Percentiles rank a stretch among this genome's conserved stretches.
These are phyloP conservation scores for Pomatostomus ruficeps DNA, from an alignment of 2,113 vertebrate genomes.

Conservation along the genomic window DNA sequence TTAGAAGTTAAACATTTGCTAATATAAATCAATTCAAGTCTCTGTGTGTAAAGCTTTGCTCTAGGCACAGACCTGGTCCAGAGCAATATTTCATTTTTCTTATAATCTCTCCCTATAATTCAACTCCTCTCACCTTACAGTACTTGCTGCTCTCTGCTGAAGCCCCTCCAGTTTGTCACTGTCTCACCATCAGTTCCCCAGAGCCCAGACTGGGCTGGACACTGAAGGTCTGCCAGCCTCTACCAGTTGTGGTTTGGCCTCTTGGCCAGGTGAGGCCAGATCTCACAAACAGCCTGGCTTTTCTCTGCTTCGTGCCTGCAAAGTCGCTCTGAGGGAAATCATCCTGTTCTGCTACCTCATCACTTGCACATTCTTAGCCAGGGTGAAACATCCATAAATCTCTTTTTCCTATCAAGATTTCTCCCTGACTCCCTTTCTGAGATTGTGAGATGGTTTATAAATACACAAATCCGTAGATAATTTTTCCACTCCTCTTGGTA, in stretches of 20 bases:
- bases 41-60: neutral
- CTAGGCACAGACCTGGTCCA: neutral
- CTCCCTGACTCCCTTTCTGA: neutral
- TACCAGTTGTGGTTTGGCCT: neutral
- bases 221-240: neutral
- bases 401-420: neutral
- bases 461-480: neutral
- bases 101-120: neutral
- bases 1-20: neutral
- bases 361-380: neutral
- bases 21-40: neutral
- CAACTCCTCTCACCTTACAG: neutral
- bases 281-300: neutral
- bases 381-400: neutral
- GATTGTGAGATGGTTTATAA: neutral
- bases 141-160: neutral
- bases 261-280: neutral
- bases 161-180: neutral
- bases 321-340: neutral
- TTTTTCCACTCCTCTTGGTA: neutral
- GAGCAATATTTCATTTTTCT: neutral
- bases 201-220: neutral
- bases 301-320: neutral
- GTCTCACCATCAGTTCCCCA: neutral
- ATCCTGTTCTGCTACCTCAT: neutral